Base-by-base conservation (phyloP, 2,888 invertebrate species). In the Abscondita cerata region DNA sequence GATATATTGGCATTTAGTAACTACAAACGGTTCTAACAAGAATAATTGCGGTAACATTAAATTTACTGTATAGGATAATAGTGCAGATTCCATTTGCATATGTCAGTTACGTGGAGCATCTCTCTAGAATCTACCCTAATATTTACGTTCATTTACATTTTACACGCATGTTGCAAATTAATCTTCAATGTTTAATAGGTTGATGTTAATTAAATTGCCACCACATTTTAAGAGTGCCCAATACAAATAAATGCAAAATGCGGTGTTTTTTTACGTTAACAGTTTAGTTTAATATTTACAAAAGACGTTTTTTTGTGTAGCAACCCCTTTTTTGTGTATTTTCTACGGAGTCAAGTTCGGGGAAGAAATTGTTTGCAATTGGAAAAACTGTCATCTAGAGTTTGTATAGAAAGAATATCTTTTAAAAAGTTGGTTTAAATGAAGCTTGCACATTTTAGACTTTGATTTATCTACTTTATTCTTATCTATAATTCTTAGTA, bases 41-140 rank as follows among this genome's bases (percentile, higher is more conserved):
- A 46, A 31, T 44, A 59, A 59, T 59, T 59, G 46, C 46, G 59
- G 52, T 40, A 40, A 38, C 59, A 59, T 36, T 57, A 57, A 57
- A 51, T 51, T 58, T 48, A 33, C 36, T 25, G 34, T 36, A 12
- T 52, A 33, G 46, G 33, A 46, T 59, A 52, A 52, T 53, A 12
- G 53, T 34, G 18, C 46, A 52, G 19, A 52, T 59, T 41, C 20
- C 44, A 59, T 59, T 59, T 52, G 53, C 52, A 59, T 59, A 52
- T 59, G 52, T 47, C 52, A 59, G 36, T 20, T 52, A 40, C 51
- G 12, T 51, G 36, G 25, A 6, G 8, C 16, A 20, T 56, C 31
- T 19, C 48, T 25, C 31, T 33, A 38, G 11, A 56, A 56, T 40
- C 25, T 36, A 55, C 20, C 13, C 31, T n/a, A 46, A 34, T n/a